phyloP scores from a whole-genome alignment of 2,888 invertebrate genomes.

The Tipula helvola region DNA sequence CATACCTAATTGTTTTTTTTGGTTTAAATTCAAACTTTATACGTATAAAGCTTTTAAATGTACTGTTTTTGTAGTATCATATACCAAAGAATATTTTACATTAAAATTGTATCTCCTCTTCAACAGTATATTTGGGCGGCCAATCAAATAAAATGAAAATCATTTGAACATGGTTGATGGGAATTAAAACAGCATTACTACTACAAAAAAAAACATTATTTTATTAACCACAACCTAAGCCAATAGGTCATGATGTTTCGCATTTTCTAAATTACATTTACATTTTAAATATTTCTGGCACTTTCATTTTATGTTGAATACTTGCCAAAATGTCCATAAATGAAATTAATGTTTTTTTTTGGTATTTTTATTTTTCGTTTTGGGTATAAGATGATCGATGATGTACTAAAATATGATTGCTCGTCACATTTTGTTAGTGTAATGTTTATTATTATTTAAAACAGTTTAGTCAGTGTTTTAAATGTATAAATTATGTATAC shows the following conservation, averaged over 20 bases:
- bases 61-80: no score
- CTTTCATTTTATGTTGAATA: neutral
- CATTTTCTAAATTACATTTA: neutral
- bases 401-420: neutral
- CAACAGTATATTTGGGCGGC: neutral
- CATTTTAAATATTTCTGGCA: neutral
- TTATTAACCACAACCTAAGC: neutral
- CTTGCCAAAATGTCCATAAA: neutral
- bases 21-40: neutral
- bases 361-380: neutral
- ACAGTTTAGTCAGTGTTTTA: neutral
- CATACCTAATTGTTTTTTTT: neutral
- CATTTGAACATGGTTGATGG: neutral
- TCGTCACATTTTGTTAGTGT: neutral
- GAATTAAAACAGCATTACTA: neutral
- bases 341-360: neutral
- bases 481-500: neutral
- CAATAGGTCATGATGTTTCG: neutral
- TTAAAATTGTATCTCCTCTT: neutral
- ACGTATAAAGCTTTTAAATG: neutral
- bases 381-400: neutral
- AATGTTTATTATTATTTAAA: neutral
- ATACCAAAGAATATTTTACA: neutral
- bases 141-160: neutral
- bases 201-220: neutral